phyloP scores from a whole-genome alignment of 2,113 vertebrate species.

The Amblyornis subalaris region DNA sequence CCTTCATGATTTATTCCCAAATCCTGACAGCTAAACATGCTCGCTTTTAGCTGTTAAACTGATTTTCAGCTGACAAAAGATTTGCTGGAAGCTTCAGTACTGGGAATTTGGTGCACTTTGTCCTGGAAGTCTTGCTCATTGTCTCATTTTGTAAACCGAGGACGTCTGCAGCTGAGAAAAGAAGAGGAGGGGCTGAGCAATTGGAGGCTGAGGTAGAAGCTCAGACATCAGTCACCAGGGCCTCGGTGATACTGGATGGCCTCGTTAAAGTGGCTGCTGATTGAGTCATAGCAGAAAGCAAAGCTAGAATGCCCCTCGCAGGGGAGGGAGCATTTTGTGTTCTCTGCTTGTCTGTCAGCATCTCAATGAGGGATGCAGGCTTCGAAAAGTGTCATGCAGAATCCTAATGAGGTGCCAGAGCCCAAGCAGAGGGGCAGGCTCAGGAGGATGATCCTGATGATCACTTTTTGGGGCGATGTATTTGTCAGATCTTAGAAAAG shows the following conservation, averaged over 20 bases:
- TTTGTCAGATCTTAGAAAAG: background rate
- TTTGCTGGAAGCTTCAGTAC: background rate
- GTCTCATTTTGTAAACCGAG: background rate
- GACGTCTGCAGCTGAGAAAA: background rate
- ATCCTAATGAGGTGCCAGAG: conserved; percentile 32
- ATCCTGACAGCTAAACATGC: background rate
- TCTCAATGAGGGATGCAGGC: conserved; percentile 33
- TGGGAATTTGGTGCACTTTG: background rate
- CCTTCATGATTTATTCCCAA: background rate
- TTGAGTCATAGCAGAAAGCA: background rate
- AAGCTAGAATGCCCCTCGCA: background rate
- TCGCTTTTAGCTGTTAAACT: background rate
- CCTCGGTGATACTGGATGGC: background rate
- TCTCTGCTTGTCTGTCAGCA: background rate
- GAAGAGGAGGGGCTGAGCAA: background rate
- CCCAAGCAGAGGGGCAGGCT: background rate
- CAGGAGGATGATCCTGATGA: background rate
- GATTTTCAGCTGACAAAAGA: background rate
- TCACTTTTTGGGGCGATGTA: background rate
- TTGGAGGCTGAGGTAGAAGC: background rate
- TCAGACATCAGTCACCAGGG: background rate
- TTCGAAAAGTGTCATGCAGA: background rate
- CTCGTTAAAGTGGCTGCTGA: conserved; percentile 16
- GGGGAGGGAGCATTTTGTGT: background rate
- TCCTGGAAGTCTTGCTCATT: background rate